These are phyloP conservation scores for Hiodon tergisus DNA, from an alignment of 2,113 vertebrate genomes.

Conservation along the genomic window DNA sequence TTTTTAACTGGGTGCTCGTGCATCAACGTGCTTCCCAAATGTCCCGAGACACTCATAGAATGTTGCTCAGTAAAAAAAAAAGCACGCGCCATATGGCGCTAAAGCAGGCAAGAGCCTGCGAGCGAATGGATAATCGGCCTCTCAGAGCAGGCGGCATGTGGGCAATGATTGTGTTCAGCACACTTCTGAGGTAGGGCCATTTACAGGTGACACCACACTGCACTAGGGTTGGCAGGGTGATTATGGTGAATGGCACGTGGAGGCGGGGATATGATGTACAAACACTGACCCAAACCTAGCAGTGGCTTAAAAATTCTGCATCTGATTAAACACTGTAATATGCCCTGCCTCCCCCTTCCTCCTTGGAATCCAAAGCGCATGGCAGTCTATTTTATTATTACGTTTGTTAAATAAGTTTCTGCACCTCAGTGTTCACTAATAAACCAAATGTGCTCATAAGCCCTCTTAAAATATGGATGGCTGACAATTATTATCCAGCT, in stretches of 20 bases:
- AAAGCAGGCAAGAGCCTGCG: not conserved
- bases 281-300: too few relatives aligned
- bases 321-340: not conserved
- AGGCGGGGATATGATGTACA: not conserved
- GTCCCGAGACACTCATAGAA: slow-evolving; percentile 5
- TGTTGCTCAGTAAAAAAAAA: not conserved
- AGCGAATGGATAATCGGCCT: slow-evolving; percentile 18
- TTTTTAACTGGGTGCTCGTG: not conserved
- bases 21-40: slow-evolving; percentile 6
- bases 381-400: slow-evolving; percentile 6
- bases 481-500: not conserved
- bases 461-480: slow-evolving; percentile 2
- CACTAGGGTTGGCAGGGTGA: not conserved
- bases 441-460: not conserved
- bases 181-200: not conserved
- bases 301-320: not conserved
- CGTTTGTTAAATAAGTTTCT: not conserved
- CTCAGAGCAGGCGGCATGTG: slow-evolving; percentile 2
- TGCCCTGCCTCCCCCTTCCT: not conserved
- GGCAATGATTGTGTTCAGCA: not conserved
- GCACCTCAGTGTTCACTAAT: slow-evolving; percentile 1
- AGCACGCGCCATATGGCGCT: slow-evolving; percentile 25
- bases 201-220: slow-evolving; percentile 13
- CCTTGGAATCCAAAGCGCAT: not conserved
- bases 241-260: not conserved